Evolutionary conservation across 2,888 invertebrate species (phyloP), one percentile per base, ranked within the genome.

Genomic region (Sclerodermus sp.): DNA sequence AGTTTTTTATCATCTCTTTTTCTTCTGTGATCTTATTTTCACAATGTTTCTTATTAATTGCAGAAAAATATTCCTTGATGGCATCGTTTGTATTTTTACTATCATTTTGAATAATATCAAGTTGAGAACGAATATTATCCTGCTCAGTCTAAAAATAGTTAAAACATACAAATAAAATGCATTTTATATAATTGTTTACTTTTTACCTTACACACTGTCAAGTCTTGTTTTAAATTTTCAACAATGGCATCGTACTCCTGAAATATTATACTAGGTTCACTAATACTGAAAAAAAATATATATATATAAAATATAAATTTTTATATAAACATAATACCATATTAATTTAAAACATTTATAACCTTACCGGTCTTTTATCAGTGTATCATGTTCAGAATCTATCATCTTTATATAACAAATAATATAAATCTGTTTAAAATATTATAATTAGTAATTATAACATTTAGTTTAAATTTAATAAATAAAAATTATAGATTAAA

Each of bases 171-270:
- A 29, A 29, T 38, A 39, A 41, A 36, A 32, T 29, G 23, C 17
- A n/a, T 34, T 38, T n/a, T n/a, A n/a, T n/a, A 41, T 44, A 4
- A 5, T 37, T 41, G 17, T 8, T 29, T 16, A 12, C 16, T 42
- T 47, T 42, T 47, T 55, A 72, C 76, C 62, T 73, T 73, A 58
- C 76, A 76, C 3, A 56, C 44, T 17, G 58, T 57, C 38, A 76
- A 57, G 17, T 75, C 73, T 34, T 57, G 62, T 48, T 73, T 65
- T 2, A 76, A 51, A 43, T 48, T 52, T 18, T 67, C 58, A 13
- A 71, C 57, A 4, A 67, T 57, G 13, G 40, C 47, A n/a, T 66
- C 55, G 31, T 70, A 71, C 46, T 76, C 71, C 29, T 68, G 54
- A 10, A 70, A 38, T 18, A 67, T 58, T 29, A 47, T 23, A 40